Conservation (phyloP, 2,888 invertebrate species). For the Hymenopus coronatus region DNA sequence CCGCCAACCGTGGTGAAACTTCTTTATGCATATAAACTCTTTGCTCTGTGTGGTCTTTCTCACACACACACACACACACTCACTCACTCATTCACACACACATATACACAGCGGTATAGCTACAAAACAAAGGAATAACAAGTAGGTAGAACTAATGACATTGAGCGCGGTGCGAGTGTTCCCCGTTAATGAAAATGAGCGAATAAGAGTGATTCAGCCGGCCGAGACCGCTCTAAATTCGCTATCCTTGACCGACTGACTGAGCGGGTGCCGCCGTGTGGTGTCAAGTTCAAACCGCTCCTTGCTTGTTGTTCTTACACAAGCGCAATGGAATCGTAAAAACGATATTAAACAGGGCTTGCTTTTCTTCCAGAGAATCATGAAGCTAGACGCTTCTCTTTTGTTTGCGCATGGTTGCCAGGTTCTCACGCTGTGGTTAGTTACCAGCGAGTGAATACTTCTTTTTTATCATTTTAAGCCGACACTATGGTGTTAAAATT, state of each 20-base stretch:
- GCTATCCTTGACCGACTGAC: slow-evolving; percentile 3
- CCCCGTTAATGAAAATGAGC: not conserved
- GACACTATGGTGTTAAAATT: too few relatives aligned
- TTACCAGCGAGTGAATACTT: too few relatives aligned
- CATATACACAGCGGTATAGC: not conserved
- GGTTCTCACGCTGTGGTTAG: not conserved
- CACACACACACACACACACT: too few relatives aligned
- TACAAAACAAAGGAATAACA: not conserved
- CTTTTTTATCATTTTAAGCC: too few relatives aligned
- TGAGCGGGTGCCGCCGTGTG: not conserved
- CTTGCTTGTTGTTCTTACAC: not conserved
- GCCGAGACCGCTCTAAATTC: not conserved
- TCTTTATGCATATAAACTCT: too few relatives aligned
- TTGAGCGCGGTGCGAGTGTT: not conserved
- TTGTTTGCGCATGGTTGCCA: not conserved
- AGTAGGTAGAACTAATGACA: not conserved
- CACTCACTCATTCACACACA: too few relatives aligned
- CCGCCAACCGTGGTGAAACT: too few relatives aligned
- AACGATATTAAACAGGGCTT: not conserved
- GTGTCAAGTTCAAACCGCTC: slow-evolving; percentile 1
- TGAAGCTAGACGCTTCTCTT: too few relatives aligned
- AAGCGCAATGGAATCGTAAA: not conserved
- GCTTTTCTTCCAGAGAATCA: too few relatives aligned
- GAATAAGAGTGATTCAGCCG: not conserved
- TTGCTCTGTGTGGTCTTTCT: too few relatives aligned